Evolutionary conservation across 92 coral and sea anemone species (phyloP).

Genomic region (Montipora capitata): DNA sequence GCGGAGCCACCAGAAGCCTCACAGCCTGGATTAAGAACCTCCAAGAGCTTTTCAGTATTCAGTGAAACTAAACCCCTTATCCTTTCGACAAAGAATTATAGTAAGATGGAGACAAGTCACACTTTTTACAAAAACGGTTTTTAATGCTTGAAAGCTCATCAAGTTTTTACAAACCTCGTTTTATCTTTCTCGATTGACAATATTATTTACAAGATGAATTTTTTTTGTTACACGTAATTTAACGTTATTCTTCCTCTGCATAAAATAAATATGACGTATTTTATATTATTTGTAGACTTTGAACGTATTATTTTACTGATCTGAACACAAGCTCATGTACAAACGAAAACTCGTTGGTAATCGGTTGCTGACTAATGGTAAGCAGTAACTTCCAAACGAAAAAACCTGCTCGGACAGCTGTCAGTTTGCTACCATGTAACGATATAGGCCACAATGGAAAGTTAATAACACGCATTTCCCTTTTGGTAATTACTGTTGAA

Average conservation of each 20-base stretch:
- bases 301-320: neutral
- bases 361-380: too few relatives aligned
- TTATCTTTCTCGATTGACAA: slow-evolving; percentile 43
- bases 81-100: neutral
- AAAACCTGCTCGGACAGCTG: too few relatives aligned
- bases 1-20: slow-evolving; percentile 46
- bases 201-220: slow-evolving; percentile 69
- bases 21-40: slow-evolving; percentile 80
- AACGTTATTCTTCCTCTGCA: neutral
- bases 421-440: too few relatives aligned
- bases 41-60: slow-evolving; percentile 69
- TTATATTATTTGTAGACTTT: slow-evolving; percentile 36
- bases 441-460: too few relatives aligned
- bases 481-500: too few relatives aligned
- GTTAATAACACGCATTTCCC: too few relatives aligned
- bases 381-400: too few relatives aligned
- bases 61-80: neutral
- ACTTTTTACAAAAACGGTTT: slow-evolving; percentile 54
- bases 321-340: slow-evolving; percentile 1
- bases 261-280: slow-evolving; percentile 59
- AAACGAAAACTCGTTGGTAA: too few relatives aligned
- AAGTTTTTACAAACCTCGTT: slow-evolving; percentile 72
- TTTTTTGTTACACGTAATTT: slow-evolving; percentile 26
- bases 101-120: too few relatives aligned
- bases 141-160: slow-evolving; percentile 26